phyloP scores from a whole-genome alignment of 2,113 vertebrate genomes.

The Sardina pilchardus region DNA sequence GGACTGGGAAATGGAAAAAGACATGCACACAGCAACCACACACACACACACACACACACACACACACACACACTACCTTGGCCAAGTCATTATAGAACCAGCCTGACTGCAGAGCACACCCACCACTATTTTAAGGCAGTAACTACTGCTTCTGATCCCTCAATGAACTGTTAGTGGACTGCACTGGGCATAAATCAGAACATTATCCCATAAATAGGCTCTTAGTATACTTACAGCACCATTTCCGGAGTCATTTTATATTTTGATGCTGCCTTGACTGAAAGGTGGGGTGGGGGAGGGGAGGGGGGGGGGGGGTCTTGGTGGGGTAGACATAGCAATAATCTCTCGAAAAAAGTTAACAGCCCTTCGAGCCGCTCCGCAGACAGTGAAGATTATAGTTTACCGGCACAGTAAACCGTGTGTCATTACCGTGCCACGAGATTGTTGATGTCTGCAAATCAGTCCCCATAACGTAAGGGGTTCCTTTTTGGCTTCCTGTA shows the following conservation, averaged over 20 bases:
- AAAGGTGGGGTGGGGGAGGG: no score
- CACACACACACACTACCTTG: not conserved
- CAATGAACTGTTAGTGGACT: not conserved
- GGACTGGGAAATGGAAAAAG: conserved; percentile 45
- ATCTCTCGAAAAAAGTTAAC: not conserved
- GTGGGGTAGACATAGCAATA: not conserved
- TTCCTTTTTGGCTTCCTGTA: not conserved
- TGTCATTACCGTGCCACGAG: not conserved
- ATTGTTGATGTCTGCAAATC: conserved; percentile 10
- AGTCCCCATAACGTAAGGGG: not conserved
- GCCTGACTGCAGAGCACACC: not conserved
- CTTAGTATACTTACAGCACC: not conserved
- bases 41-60: conserved; percentile 24
- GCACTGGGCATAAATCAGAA: not conserved
- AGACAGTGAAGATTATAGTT: not conserved
- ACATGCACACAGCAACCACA: not conserved
- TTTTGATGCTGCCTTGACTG: not conserved
- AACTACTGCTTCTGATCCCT: not conserved
- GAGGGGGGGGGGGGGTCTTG: no score
- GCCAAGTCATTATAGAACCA: not conserved
- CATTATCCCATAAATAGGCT: not conserved
- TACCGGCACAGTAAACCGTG: not conserved
- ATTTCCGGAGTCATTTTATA: not conserved
- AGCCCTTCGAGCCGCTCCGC: not conserved
- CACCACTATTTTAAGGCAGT: not conserved